Base-by-base conservation (phyloP, 2,888 invertebrate species). In the Creontiades dilutus region DNA sequence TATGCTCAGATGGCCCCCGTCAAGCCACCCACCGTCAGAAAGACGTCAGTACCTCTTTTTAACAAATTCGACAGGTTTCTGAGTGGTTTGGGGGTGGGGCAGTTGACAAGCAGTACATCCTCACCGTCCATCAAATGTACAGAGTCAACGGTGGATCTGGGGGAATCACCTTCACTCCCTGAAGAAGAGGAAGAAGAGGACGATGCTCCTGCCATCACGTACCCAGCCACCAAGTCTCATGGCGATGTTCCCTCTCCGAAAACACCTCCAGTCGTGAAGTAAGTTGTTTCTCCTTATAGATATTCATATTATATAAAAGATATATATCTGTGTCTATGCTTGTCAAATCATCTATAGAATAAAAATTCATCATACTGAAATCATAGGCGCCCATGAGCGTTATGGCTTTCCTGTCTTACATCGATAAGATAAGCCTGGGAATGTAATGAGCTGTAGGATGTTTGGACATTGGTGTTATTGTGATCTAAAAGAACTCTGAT, bases 1-100 rank as follows among this genome's bases (percentile, higher is more conserved):
- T 92, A 92, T 86, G 91, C 92, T 85, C 91, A 91, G 55, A 92
- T 92, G 91, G 89, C 86, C 9, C 89, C 90, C 2, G 76, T 85
- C 27, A 81, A 76, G 13, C 84, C 88, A 91, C 81, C 81, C 16
- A 86, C 90, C 0, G 37, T 80, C 16, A 92, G 92, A 55, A 93
- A 92, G 88, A 91, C 92, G 5, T 92, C 91, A 37, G 90, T 86
- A 55, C 90, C 91, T 7, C 75, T 88, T n/a, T 37, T 87, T 46
- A 88, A 88, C 46, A 89, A 89, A 14, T 88, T 90, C 37, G 88
- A 90, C 37, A 27, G 37, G 28, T 75, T 90, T 14, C 76, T 90
- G 13, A 37, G 13, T 19, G 90, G 90, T 16, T 57, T 90, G 87
- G 90, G 90, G 11, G 85, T 75, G 0, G 75, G 90, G 23, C 57